Evolutionary conservation across 2,888 invertebrate genomes (phyloP), one percentile per base, ranked within the genome.

Genomic region (Sympetrum striolatum): DNA sequence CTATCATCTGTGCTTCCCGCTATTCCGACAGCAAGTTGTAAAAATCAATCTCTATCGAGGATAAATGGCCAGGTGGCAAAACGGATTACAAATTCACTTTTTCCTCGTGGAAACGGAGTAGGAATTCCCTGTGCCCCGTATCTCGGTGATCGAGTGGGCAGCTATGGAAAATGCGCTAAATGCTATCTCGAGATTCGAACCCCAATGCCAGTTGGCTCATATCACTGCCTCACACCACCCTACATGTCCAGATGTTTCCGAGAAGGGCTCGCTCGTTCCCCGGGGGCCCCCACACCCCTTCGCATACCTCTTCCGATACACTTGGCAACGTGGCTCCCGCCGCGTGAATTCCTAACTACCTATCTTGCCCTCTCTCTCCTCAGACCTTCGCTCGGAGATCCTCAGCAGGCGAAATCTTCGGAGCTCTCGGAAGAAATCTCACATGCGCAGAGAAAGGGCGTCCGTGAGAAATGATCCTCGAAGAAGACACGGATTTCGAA

Each of bases 331-430:
- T 18, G n/a, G 86, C 60, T 58, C 35, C 58, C 82, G 82, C 37
- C 86, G 60, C 86, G 35, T 86, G 86, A 86, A 86, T 86, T 86
- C 86, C 86, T 86, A 64, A 86, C 86, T 37, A 86, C 86, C 86
- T 86, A n/a, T 82, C 73, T 64, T 64, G 64, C 64, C 64, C 64
- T 64, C 44, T 53, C 53, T 82, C 58, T 37, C 18, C 35, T 58
- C 64, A 64, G 64, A 25, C 58, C 53, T 31, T 81, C 81, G 12
- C 58, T 15, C 58, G 25, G n/a, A 60, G 60, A 86, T 60, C 31
- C 60, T 3, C 60, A 14, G 10, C 8, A 12, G 31, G 73, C 73
- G 25, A 73, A 73, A 73, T 73, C 73, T 73, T 31, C 25, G 12
- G 73, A n/a, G 22, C 22, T 22, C 64, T 64, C 31, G 12, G 25